These are phyloP conservation scores for Rhombomys opimus DNA, from an alignment of 2,113 vertebrate genomes.

Conservation along the genomic window DNA sequence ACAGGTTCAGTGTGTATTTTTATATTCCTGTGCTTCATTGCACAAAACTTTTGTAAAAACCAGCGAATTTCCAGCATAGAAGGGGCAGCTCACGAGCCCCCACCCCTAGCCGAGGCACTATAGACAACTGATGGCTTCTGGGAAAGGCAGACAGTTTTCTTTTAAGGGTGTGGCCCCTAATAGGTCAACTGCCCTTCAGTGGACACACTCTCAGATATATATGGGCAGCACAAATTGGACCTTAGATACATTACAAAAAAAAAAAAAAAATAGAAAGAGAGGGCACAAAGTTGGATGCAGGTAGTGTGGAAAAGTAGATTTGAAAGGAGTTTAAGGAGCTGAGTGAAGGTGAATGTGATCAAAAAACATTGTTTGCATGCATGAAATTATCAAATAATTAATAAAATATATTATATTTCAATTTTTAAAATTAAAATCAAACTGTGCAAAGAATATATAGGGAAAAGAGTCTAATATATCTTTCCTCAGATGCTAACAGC, in stretches of 20 bases:
- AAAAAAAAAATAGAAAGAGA: no score
- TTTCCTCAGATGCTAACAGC: not conserved
- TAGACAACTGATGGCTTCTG: not conserved
- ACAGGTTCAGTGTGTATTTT: not conserved
- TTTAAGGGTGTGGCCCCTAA: not conserved
- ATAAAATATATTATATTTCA: not conserved
- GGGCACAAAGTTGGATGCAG: no score
- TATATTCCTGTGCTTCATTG: not conserved
- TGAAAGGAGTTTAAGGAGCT: not conserved
- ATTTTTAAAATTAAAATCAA: slow-evolving; percentile 19
- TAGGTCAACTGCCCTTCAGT: not conserved
- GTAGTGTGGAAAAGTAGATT: not conserved
- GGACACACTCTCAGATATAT: not conserved
- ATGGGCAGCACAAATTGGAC: not conserved
- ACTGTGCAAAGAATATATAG: not conserved
- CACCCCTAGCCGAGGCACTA: not conserved
- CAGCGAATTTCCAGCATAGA: not conserved
- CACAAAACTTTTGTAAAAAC: not conserved
- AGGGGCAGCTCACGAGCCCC: not conserved
- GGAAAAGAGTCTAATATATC: not conserved
- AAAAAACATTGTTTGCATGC: not conserved
- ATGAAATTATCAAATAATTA: not conserved
- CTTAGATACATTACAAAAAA: not conserved
- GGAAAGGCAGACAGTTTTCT: not conserved
- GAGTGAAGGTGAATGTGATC: not conserved